Evolutionary conservation across 2,113 vertebrate genomes (phyloP), one percentile per base, ranked within the genome.

Genomic region (cat (Felis catus)): DNA sequence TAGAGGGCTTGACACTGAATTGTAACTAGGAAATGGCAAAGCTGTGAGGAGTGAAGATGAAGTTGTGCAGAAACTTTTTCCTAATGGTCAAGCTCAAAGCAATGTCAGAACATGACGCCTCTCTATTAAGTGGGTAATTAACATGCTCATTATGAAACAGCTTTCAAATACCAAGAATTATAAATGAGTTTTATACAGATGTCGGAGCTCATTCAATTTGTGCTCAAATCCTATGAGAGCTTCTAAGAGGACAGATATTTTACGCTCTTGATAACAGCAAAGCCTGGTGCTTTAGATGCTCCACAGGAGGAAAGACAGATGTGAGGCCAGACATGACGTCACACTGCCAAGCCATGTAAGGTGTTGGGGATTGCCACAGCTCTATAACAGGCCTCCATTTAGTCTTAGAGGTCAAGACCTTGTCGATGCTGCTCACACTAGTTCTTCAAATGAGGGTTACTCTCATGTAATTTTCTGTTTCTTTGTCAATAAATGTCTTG

Each of bases 161-260:
- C 41, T 92, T 19, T 96, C 89, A 93, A 74, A 95, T 95, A 85
- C 93, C 66, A 71, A 84, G 61, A 74, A 8, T 12, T 14, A 88
- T 68, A 93, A 91, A 89, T 61, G 84, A 96, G 36, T 85, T 96
- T 73, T 73, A 25, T 93, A 15, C 76, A 94, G 36, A 73, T 94
- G 70, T 95, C 94, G 58, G 55, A 96, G 29, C 23, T 92, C 78
- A 91, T 97, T 97, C 19, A 88, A 58, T 92, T 71, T 97, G 84
- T 83, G 29, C 68, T 97, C 41, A 80, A 73, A 80, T 90, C 65
- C n/a, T 48, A 7, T 73, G 71, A 93, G 87, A 84, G 14, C 58
- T 71, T 16, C 90, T 23, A 81, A 63, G 71, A 79, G 16, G 63
- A 65, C 16, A 74, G 48, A 85, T 83, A 16, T 61, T 95, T 87